Percentiles rank a stretch among this genome's conserved stretches.
These are phyloP conservation scores for Numenius phaeopus DNA, from an alignment of 2,797 vertebrate genomes.

Conservation along the genomic window DNA sequence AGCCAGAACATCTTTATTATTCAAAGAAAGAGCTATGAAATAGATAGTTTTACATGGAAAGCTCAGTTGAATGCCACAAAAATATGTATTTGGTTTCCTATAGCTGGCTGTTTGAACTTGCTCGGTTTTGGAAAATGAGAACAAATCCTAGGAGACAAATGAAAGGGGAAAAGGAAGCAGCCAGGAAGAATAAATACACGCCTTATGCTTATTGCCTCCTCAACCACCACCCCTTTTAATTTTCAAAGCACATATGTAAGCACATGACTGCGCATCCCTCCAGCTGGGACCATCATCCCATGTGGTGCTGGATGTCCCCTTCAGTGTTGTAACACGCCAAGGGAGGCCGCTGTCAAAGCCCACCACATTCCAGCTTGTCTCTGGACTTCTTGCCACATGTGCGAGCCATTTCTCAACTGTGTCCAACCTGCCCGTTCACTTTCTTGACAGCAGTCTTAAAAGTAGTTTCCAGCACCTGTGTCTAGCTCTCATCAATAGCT, in stretches of 20 bases:
- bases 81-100: background rate
- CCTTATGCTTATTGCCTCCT: background rate
- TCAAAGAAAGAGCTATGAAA: background rate
- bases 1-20: background rate
- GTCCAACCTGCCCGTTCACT: background rate
- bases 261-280: background rate
- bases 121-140: background rate
- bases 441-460: background rate
- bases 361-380: background rate
- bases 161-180: background rate
- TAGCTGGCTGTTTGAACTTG: background rate
- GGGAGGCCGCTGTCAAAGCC: background rate
- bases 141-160: background rate
- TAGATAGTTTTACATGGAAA: background rate
- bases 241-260: background rate
- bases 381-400: background rate
- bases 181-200: background rate
- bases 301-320: background rate
- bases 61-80: background rate
- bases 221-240: background rate
- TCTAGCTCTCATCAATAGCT: background rate
- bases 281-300: background rate
- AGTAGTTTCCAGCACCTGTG: background rate
- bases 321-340: background rate
- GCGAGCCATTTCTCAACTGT: background rate